Evolutionary conservation across 2,797 vertebrate species (phyloP), one percentile per base, ranked within the genome.

Genomic region (Muraenolepis orangiensis): DNA sequence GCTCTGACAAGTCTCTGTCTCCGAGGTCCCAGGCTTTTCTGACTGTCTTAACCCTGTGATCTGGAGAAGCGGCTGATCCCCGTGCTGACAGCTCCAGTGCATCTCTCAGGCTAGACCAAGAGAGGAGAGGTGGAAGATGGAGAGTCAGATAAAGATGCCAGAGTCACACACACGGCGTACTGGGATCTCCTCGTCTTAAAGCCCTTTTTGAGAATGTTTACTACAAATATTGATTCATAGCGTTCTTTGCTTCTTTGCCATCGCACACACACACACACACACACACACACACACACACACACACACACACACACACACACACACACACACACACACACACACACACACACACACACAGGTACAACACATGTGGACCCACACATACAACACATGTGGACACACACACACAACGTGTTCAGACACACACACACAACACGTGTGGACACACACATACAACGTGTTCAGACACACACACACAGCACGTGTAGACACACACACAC

Each of bases 181-280:
- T 78, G 71, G 79, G 74, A 87, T 82, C 80, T 88, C 75, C 79
- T 85, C 80, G 80, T 86, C 87, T 88, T 74, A 84, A 80, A 82
- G 74, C 81, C 28, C 68, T 68, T 80, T 73, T 82, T 82, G 82
- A 82, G 86, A 81, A 82, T 79, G 46, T 85, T 88, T 87, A 85
- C 86, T 78, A 71, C 79, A 81, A 69, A 78, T 87, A 87, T 91
- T 74, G 89, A 91, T 92, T 86, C 73, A 46, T 73, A 34, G 20
- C 36, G 31, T 38, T n/a, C 40, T n/a, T 51, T 20, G 40, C 40
- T 26, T n/a, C 31, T 42, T 46, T 26, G 36, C 68, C 73, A 34
- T 74, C 51, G 34, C 76, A 73, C 81, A 34, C 42, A 10, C 5
- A n/a, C 32, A 34, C 32, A 8, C 32, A 34, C 32, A 34, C 32